Percentiles rank a stretch among this genome's conserved stretches.
phyloP scores from a whole-genome alignment of 2,888 invertebrate genomes.

The Drosophila affinis region DNA sequence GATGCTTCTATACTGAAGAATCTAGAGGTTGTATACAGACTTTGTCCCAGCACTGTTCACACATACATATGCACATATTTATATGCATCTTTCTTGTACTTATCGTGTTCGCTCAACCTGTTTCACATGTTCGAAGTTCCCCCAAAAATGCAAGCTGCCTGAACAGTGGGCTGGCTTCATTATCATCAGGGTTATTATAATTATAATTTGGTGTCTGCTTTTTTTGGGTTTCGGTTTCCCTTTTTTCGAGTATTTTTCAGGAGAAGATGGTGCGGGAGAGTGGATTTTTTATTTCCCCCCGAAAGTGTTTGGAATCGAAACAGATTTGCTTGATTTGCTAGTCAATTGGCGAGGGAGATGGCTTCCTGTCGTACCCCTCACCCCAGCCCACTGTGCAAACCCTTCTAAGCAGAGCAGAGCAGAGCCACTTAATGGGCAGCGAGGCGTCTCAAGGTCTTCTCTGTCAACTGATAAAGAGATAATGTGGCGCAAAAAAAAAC shows the following conservation, averaged over 20 bases:
- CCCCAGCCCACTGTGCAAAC: neutral
- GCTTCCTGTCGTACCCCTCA: constrained; percentile 26
- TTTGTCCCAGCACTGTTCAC: neutral
- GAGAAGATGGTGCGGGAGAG: constrained; percentile 3
- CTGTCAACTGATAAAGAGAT: constrained; percentile 75
- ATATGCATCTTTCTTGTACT: constrained; percentile 28
- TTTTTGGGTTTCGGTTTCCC: constrained; percentile 36
- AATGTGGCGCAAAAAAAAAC: constrained; percentile 48
- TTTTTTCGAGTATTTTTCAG: neutral
- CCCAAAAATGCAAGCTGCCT: constrained; percentile 16
- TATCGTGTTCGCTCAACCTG: constrained; percentile 59
- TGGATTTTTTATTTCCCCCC: constrained; percentile 20
- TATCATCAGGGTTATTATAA: constrained; percentile 44
- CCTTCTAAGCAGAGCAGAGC: constrained; percentile 42
- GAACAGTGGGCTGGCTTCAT: constrained; percentile 30
- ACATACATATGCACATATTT: constrained; percentile 3
- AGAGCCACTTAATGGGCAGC: constrained; percentile 37
- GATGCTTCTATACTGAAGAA: too few species aligned
- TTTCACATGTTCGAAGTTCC: constrained; percentile 54
- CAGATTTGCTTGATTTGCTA: neutral
- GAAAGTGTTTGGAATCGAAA: constrained; percentile 25
- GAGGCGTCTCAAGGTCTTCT: constrained; percentile 64
- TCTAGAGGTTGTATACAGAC: too few species aligned
- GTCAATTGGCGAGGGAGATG: neutral
- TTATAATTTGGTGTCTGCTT: constrained; percentile 42